Conservation (phyloP, 2,113 vertebrate genomes). For the Oryzias woworae region DNA sequence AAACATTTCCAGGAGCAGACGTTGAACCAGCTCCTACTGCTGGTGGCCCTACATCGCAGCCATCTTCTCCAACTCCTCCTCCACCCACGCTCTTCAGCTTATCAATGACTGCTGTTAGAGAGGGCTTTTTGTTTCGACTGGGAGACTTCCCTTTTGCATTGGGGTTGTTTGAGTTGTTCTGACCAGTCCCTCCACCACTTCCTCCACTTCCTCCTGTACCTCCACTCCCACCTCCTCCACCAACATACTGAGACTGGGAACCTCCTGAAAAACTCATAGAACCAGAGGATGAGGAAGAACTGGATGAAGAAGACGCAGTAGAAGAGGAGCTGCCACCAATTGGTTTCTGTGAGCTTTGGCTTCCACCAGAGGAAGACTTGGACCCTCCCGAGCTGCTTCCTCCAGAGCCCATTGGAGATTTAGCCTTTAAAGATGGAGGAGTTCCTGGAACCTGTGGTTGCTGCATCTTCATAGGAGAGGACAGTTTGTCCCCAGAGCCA, state of each 20-base stretch:
- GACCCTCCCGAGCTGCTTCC: slow-evolving; percentile 86
- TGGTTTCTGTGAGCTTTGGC: slow-evolving; percentile 85
- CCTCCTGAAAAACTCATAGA: slow-evolving; percentile 81
- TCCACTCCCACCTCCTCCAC: slow-evolving; percentile 82
- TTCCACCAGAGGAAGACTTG: slow-evolving; percentile 89
- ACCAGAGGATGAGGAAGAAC: slow-evolving; percentile 78
- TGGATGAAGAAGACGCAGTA: slow-evolving; percentile 79
- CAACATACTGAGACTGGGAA: slow-evolving; percentile 85
- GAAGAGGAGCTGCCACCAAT: slow-evolving; percentile 75
- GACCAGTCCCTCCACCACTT: slow-evolving; percentile 79
- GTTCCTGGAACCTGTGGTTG: slow-evolving; percentile 89
- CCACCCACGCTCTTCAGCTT: slow-evolving; percentile 97
- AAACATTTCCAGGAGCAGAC: slow-evolving; percentile 78
- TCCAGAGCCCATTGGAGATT: slow-evolving; percentile 94
- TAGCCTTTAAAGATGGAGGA: slow-evolving; percentile 93
- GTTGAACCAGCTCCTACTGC: slow-evolving; percentile 75
- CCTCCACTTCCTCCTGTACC: slow-evolving; percentile 81
- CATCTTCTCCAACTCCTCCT: slow-evolving; percentile 87
- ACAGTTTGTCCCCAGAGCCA: slow-evolving; percentile 88
- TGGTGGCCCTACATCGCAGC: slow-evolving; percentile 82
- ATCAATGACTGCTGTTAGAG: slow-evolving; percentile 96
- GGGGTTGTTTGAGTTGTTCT: slow-evolving; percentile 81
- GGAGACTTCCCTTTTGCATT: slow-evolving; percentile 97
- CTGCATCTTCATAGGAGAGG: slow-evolving; percentile 93
- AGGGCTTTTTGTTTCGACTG: slow-evolving; percentile 98